Percentiles rank a stretch among this genome's conserved stretches.
phyloP scores from a whole-genome alignment of 2,888 invertebrate genomes.

The Chaitophorus viminalis region DNA sequence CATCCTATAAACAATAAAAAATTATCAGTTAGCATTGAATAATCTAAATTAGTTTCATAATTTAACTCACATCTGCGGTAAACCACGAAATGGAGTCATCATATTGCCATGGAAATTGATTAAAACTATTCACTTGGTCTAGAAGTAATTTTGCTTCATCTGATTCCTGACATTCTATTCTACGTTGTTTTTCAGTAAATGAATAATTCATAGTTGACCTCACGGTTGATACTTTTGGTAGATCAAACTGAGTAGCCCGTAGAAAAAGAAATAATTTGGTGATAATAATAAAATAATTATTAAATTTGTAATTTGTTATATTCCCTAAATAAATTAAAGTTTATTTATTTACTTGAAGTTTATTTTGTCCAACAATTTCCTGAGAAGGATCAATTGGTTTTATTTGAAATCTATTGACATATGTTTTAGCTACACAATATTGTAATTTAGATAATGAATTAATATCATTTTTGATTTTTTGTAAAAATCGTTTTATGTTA shows the following conservation, averaged over 20 bases:
- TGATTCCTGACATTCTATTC: conserved; percentile 40
- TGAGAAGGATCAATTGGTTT: conserved; percentile 29
- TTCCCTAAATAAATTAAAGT: background rate
- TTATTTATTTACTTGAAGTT: conserved; percentile 52
- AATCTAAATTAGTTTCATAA: background rate
- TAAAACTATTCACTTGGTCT: conserved; percentile 26
- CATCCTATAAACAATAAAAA: too few relatives aligned
- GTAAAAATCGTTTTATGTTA: conserved; percentile 63
- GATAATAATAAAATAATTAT: too few relatives aligned
- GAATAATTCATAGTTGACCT: conserved; percentile 33
- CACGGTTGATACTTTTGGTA: conserved; percentile 28
- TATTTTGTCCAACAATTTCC: conserved; percentile 48
- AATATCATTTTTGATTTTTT: background rate
- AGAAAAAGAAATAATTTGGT: background rate
- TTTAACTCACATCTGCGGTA: conserved; percentile 23
- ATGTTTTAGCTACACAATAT: conserved; percentile 38
- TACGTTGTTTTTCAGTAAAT: conserved; percentile 49
- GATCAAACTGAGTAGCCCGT: conserved; percentile 20
- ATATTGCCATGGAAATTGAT: conserved; percentile 27
- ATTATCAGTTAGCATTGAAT: background rate
- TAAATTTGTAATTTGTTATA: background rate
- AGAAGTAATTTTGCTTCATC: conserved; percentile 56
- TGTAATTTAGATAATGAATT: conserved; percentile 37
- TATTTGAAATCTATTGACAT: conserved; percentile 28
- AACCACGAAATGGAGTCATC: conserved; percentile 13